A percentile compares a stretch with the other conserved stretches of the same genome.
Evolutionary conservation across 2,888 invertebrate species (phyloP).

Genomic region (Chymomyza amoena): DNA sequence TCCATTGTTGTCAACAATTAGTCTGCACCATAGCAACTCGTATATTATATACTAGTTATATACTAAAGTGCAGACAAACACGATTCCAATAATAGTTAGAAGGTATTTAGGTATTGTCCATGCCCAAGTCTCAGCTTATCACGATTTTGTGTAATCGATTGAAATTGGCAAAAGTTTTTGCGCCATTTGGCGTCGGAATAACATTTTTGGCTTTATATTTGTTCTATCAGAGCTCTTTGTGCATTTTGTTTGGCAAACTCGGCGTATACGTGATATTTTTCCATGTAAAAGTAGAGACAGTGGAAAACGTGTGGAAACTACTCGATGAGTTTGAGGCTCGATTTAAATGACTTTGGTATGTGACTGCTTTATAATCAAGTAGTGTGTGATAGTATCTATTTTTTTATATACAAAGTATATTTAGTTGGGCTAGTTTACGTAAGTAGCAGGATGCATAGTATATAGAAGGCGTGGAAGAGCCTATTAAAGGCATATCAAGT

Average conservation of each 20-base stretch:
- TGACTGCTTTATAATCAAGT: not conserved
- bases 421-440: not conserved
- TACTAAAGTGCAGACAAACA: not conserved
- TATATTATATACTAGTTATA: no score
- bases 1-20: not conserved
- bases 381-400: not conserved
- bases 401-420: not conserved
- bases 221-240: not conserved
- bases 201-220: not conserved
- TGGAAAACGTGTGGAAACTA: not conserved
- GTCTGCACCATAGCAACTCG: not conserved
- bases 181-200: conserved; percentile 24
- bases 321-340: not conserved
- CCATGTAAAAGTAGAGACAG: not conserved
- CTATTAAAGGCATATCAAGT: no score
- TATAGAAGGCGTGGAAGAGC: no score
- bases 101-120: not conserved
- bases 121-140: conserved; percentile 19
- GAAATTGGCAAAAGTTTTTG: conserved; percentile 30
- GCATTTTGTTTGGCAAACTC: not conserved
- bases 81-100: not conserved
- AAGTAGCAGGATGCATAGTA: no score
- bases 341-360: not conserved
- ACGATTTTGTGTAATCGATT: conserved; percentile 40
- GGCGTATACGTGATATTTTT: not conserved